Evolutionary conservation across 2,888 invertebrate species (phyloP), one percentile per base, ranked within the genome.

Genomic region (Trissoscelio sp.): DNA sequence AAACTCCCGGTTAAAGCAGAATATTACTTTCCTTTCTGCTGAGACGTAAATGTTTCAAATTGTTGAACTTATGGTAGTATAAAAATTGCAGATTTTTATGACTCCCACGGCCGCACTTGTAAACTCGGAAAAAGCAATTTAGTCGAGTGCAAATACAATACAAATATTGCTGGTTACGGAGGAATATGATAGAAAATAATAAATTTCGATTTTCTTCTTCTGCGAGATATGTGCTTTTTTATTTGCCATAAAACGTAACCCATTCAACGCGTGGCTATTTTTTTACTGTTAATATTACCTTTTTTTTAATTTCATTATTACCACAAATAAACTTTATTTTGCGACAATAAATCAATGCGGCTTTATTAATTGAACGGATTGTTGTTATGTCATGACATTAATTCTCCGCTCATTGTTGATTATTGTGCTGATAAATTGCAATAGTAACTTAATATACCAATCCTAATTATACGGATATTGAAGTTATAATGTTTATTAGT

Each of bases 121-220:
- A 75, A 75, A 64, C 66, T 66, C 57, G 66, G 66, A 58, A 66
- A 75, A 75, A 74, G 75, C 62, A 66, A 75, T 75, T 75, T 75
- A 62, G 62, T 58, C 75, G 58, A 75, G 75, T 66, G 66, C 66
- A 66, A 75, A 75, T 66, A 66, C 57, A 75, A 75, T 66, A 64
- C 64, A 74, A 74, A 74, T 64, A 57, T 74, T 64, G 37, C 74
- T 74, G 62, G 53, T 62, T 62, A 73, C 51, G 55, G 9, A 62
- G 62, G 51, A 62, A 62, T 46, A 64, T 42, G 28, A 73, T 73
- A 51, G 53, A 62, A 73, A 73, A 67, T 55, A 67, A 67, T 67
- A 72, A 73, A 53, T 44, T 55, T 48, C 62, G 53, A 55, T 55
- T 55, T 67, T 67, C 67, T 44, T 39, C 44, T 42, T 55, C 51